Evolutionary conservation across 2,888 invertebrate species (phyloP), one percentile per base, ranked within the genome.

Genomic region (Galerucella calmariensis): DNA sequence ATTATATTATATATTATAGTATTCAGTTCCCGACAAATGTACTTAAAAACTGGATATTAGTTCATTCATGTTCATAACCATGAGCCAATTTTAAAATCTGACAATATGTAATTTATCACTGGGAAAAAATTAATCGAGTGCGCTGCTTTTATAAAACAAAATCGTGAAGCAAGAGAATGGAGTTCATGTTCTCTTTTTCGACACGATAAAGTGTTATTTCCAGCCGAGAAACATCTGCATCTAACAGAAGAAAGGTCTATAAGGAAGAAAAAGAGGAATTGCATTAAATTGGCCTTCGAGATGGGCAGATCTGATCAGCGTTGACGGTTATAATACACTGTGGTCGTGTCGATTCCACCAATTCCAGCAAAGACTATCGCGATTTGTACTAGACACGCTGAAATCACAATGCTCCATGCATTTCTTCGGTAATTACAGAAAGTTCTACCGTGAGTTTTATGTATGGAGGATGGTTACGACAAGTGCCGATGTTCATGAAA

Each of bases 401-500:
- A 63, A 41, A 24, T 59, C 68, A 71, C 66, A 81, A 82, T 82
- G 77, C 81, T 20, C 63, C 46, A 46, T 46, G 63, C 81, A 81
- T 80, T 79, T 79, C 78, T 81, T 78, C 72, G 73, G 81, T 81
- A 81, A 81, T 81, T 81, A 81, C 79, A 80, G 79, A 81, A 81
- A 79, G 77, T 78, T 79, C 74, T 75, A 72, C 69, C 73, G 77
- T 77, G 74, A 77, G 63, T 41, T 65, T 44, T 65, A 46, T 65
- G 5, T 20, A 9, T 11, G 16, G 11, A 20, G 44, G 8, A 12
- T 35, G 63, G 46, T 65, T 41, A 65, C 41, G 63, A 46, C 63
- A 65, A 41, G 20, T 65, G 1, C 8, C 20, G 16, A 16, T 16
- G 9, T 16, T 2, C 0, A 56, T 9, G 2, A 9, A 20, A 20